Percentiles rank a stretch among this genome's conserved stretches.
These are phyloP conservation scores for Coremacera marginata DNA, from an alignment of 2,888 invertebrate species.

Conservation along the genomic window DNA sequence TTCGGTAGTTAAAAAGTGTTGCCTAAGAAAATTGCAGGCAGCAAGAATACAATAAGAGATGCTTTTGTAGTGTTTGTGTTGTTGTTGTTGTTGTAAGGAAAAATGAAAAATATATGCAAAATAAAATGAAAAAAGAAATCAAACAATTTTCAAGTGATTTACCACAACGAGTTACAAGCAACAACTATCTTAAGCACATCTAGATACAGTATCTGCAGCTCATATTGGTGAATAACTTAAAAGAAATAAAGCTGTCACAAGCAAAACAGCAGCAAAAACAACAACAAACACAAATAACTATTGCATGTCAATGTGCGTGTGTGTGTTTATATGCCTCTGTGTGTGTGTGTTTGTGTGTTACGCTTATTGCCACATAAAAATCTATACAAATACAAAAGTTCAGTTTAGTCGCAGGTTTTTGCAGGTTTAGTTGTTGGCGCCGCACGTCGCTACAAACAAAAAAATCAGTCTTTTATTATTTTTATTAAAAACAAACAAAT, in stretches of 20 bases:
- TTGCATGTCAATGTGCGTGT: slow-evolving; percentile 2
- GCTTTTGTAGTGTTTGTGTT: slow-evolving; percentile 5
- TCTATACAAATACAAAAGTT: slow-evolving; percentile 30
- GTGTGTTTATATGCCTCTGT: background rate
- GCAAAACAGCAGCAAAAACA: background rate
- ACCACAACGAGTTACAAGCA: background rate
- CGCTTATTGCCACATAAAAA: background rate
- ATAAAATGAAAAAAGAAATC: background rate
- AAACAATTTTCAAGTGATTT: background rate
- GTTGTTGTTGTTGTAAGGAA: background rate
- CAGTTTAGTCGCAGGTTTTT: slow-evolving; percentile 35
- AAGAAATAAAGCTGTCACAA: background rate
- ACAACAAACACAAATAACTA: background rate
- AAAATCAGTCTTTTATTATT: too few species aligned
- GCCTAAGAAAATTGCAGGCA: too few species aligned
- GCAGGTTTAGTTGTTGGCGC: slow-evolving; percentile 32
- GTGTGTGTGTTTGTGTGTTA: background rate
- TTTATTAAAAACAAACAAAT: too few species aligned
- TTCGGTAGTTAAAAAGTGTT: background rate
- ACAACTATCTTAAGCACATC: background rate
- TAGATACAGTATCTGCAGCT: slow-evolving; percentile 28
- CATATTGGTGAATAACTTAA: background rate
- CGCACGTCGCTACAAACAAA: slow-evolving; percentile 19
- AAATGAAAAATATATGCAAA: background rate
- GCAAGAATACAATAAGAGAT: background rate